Evolutionary conservation across 1,140 invertebrate genomes (phyloP), one percentile per base, ranked within the genome.

Genomic region (Drosophila triauraria): DNA sequence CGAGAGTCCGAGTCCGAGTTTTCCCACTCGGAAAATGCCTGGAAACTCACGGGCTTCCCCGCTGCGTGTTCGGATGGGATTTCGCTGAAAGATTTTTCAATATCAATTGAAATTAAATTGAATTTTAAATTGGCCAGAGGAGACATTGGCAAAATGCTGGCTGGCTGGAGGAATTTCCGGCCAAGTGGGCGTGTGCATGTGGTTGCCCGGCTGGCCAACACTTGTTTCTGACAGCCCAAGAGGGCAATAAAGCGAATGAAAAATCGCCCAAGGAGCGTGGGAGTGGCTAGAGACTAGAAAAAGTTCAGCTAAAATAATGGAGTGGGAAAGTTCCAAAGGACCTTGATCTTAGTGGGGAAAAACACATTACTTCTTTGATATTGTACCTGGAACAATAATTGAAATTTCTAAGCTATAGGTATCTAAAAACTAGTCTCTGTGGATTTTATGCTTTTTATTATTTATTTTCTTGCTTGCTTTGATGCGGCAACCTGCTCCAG

Each of bases 21-120:
- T 48, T 48, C 8, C 20, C 32, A 54, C 35, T 53, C 23, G 30
- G 40, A 44, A 80, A 67, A 35, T 44, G 35, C 47, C 42, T 25
- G 30, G n/a, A 25, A 46, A 62, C 25, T 4, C 25, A 25, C 25
- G 67, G 80, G 83, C 84, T 86, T 88, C 80, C 84, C 80, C 65
- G 83, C 84, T 87, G 83, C 27, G 83, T 63, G 42, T 72, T 20
- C 23, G 65, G 35, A 51, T 35, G 44, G 44, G 43, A 43, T 53
- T 72, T 72, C 46, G 62, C 61, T 61, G 44, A 83, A 80, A 85
- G 67, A 50, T 77, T 80, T 75, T 72, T 58, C 62, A 72, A 80
- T 75, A 78, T 84, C 84, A 88, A 88, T 88, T 85, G 81, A 81
- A 88, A 78, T 90, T 78, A 88, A 88, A 88, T 88, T 88, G 85